A percentile compares a stretch with the other conserved stretches of the same genome.
phyloP scores from a whole-genome alignment of 2,113 vertebrate genomes.

The Microtus ochrogaster region DNA sequence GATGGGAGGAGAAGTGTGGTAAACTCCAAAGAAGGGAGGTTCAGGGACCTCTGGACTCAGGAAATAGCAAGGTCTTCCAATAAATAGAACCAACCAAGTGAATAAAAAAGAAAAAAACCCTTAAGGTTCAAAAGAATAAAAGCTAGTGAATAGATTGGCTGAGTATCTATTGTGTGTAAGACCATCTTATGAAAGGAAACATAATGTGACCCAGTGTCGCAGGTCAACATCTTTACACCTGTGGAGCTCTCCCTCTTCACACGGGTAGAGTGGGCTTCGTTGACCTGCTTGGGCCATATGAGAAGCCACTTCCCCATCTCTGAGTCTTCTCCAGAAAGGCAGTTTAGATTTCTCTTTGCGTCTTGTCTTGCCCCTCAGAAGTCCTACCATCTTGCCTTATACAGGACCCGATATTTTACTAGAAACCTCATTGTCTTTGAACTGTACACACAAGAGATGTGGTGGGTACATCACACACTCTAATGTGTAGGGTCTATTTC shows the following conservation, averaged over 20 bases:
- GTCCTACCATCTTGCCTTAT: background rate
- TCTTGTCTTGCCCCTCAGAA: background rate
- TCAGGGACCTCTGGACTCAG: conserved; percentile 50
- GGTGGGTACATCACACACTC: too few relatives aligned
- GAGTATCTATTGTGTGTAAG: background rate
- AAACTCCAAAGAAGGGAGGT: conserved; percentile 63
- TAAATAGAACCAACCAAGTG: background rate
- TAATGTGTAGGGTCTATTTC: background rate
- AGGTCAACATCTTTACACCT: background rate
- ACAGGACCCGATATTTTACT: background rate
- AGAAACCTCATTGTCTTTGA: background rate
- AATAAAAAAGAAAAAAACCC: background rate
- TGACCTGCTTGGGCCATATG: background rate
- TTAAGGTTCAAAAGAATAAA: background rate
- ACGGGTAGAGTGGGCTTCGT: background rate
- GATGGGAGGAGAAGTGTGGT: conserved; percentile 38
- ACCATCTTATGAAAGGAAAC: background rate
- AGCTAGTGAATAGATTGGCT: background rate
- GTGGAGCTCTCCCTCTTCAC: background rate
- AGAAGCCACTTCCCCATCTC: background rate
- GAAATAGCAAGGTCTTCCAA: conserved; percentile 41
- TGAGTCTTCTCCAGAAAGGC: background rate
- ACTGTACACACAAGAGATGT: background rate
- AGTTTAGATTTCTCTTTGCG: background rate
- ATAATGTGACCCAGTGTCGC: background rate